These are phyloP conservation scores for Zaprionus taronus DNA, from an alignment of 1,140 invertebrate species.

Conservation along the genomic window DNA sequence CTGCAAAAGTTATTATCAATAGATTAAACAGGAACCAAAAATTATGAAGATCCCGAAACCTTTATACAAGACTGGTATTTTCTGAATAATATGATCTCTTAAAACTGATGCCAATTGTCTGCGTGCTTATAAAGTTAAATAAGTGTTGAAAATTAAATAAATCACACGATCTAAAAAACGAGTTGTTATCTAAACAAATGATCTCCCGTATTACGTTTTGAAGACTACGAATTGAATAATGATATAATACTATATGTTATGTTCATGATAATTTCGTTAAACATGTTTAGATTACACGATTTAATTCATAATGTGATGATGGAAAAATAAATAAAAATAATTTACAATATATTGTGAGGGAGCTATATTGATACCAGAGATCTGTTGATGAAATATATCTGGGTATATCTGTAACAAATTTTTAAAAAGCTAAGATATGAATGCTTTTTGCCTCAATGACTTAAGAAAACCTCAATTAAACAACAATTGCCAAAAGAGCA, in stretches of 20 bases:
- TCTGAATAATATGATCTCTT: background rate
- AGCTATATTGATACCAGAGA: background rate
- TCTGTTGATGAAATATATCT: background rate
- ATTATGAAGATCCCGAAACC: background rate
- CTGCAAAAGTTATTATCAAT: too few species aligned
- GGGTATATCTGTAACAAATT: background rate
- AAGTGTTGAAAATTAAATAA: too few species aligned
- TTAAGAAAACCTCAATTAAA: slow-evolving; percentile 32
- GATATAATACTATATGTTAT: too few species aligned
- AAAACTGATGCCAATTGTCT: background rate
- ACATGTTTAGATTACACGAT: too few species aligned
- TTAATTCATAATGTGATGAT: too few species aligned
- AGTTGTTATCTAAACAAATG: too few species aligned
- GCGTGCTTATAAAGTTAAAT: background rate
- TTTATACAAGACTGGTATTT: background rate
- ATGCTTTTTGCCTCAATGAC: background rate
- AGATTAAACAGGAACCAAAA: background rate
- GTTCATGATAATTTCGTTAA: too few species aligned
- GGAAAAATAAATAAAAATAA: too few species aligned
- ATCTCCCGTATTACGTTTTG: too few species aligned
- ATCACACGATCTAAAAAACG: background rate
- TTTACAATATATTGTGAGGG: background rate
- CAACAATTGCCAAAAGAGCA: slow-evolving; percentile 10
- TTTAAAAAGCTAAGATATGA: background rate
- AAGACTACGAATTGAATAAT: too few species aligned